Evolutionary conservation across 1,140 invertebrate genomes (phyloP).

Genomic region (Camponotus floridanus): DNA sequence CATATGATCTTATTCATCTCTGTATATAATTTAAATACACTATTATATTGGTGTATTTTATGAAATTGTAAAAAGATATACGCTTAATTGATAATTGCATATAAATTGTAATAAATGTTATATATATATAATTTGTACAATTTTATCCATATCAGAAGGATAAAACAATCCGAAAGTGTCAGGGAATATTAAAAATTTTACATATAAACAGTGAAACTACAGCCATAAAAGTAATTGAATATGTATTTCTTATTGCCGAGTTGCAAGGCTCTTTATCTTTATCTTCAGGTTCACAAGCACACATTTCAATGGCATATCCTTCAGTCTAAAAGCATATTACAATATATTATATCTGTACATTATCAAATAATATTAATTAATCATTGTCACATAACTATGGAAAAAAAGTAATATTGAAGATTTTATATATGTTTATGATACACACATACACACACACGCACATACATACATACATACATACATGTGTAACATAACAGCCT

Average conservation of each 20-base stretch:
- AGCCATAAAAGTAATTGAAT: conserved; percentile 21
- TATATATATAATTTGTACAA: conserved; percentile 50
- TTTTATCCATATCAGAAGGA: conserved; percentile 34
- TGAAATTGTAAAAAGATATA: conserved; percentile 52
- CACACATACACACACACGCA: no score
- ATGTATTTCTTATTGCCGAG: conserved; percentile 38
- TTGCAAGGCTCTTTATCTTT: conserved; percentile 74
- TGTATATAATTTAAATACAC: conserved; percentile 56
- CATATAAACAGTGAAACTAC: conserved; percentile 15
- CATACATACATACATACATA: conserved; percentile 41
- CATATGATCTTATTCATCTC: neutral
- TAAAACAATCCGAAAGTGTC: neutral
- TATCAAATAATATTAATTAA: conserved; percentile 9
- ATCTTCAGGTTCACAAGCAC: conserved; percentile 70
- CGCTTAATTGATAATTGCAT: conserved; percentile 37
- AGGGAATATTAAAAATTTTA: conserved; percentile 32
- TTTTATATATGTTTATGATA: neutral
- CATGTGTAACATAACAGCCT: conserved; percentile 75
- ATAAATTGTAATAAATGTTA: conserved; percentile 53
- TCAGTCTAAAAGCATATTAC: conserved; percentile 65
- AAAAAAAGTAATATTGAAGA: neutral
- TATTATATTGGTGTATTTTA: conserved; percentile 20
- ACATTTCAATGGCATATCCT: conserved; percentile 73
- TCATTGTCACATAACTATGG: neutral
- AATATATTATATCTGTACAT: conserved; percentile 38